Evolutionary conservation across 2,888 invertebrate species (phyloP), one percentile per base, ranked within the genome.

Genomic region (Leucoptera coffeella): DNA sequence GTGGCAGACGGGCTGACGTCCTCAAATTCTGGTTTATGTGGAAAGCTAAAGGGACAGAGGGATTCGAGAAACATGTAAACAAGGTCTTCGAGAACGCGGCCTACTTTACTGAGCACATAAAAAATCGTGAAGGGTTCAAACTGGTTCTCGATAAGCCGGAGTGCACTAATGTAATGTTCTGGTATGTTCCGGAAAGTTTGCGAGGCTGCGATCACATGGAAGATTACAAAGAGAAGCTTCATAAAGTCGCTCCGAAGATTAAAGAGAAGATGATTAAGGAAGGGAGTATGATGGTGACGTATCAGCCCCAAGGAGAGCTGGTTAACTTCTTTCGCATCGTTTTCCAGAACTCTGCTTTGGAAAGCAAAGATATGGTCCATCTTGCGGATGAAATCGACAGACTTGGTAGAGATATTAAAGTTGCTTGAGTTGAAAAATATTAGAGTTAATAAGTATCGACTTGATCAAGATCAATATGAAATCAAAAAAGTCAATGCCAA

Each of bases 1-100:
- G 96, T 49, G 96, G 96, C 0, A 77, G 97, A 1, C 79, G 93
- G 39, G 95, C 92, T 2, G 96, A 97, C 50, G 90, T 95, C 7
- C 76, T 95, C 33, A 97, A 97, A 57, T 87, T 96, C 52, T 97
- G 96, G 96, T 84, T 93, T 47, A 93, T 94, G 91, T 96, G 96
- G 96, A 90, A 94, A 45, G 92, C 95, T 4, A 95, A 95, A 57
- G 89, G 90, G 1, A 81, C 79, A 1, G 60, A 64, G 23, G 91
- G 90, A 0, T 73, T 90, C 15, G 84, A 85, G 39, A 74, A 75
- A 28, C 90, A 90, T 45, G 74, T 91, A 13, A 82, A 91, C 37
- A 78, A 77, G 30, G 72, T 89, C 0, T 88, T 90, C 45, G 80
- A 82, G 30, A 80, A 84, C 44, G 78, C 88, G 0, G 73, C 74